Evolutionary conservation across 2,113 vertebrate species (phyloP).

Genomic region (Puffinus mauretanicus): DNA sequence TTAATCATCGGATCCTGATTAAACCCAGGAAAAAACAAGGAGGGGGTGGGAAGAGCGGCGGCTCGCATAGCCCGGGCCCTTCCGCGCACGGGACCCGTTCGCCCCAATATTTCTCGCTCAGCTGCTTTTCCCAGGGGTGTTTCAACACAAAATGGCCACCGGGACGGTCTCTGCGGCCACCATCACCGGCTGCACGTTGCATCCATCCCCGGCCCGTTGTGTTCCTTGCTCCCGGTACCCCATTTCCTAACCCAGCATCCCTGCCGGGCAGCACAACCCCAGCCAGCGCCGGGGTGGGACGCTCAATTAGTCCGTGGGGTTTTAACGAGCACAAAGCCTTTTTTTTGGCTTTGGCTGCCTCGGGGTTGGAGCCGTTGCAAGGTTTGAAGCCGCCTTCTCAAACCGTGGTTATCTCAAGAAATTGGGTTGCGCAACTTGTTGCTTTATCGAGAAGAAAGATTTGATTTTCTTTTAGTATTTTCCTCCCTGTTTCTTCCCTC

Average conservation of each 20-base stretch:
- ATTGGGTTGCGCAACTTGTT: not conserved
- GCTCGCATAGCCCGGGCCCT: fast-evolving
- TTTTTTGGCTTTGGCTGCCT: not conserved
- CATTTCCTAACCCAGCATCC: not conserved
- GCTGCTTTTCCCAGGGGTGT: not conserved
- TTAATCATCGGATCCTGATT: slow-evolving; percentile 9
- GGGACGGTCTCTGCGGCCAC: fast-evolving
- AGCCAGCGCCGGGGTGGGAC: not conserved
- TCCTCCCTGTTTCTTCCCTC: not conserved
- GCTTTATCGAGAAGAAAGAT: not conserved
- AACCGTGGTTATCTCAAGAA: fast-evolving
- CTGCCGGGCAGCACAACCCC: not conserved
- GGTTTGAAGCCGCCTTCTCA: fast-evolving
- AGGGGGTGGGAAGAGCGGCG: fast-evolving
- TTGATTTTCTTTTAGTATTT: not conserved
- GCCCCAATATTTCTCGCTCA: fast-evolving
- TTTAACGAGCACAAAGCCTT: not conserved
- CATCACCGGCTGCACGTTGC: not conserved
- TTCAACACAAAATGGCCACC: fast-evolving
- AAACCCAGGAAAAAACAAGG: slow-evolving; percentile 51
- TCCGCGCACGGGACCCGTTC: fast-evolving
- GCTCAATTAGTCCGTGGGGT: fast-evolving
- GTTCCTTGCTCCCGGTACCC: not conserved
- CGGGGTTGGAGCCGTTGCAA: fast-evolving
- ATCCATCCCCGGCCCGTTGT: fast-evolving